phyloP scores from a whole-genome alignment of 2,888 invertebrate genomes.

The Cheilosia urbana region DNA sequence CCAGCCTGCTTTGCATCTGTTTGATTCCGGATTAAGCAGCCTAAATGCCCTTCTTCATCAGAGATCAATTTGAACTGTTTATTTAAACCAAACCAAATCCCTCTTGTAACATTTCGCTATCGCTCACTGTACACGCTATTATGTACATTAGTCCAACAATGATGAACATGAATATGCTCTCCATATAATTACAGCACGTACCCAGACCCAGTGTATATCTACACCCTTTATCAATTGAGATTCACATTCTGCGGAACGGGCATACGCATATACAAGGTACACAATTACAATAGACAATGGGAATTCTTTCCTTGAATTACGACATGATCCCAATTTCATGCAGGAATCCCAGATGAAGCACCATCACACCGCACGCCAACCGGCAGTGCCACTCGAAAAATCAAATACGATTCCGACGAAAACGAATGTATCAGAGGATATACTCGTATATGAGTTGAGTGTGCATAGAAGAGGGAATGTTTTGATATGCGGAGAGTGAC shows the following conservation, averaged over 20 bases:
- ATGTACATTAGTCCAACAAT: slow-evolving; percentile 19
- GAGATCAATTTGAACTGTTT: background rate
- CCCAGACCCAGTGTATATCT: no score
- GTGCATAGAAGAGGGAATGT: slow-evolving; percentile 1
- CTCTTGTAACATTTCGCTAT: background rate
- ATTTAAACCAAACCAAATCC: background rate
- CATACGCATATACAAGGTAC: slow-evolving; percentile 22
- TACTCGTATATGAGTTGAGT: background rate
- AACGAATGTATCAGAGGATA: slow-evolving; percentile 29
- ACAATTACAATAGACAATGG: slow-evolving; percentile 59
- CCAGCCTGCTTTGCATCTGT: no score
- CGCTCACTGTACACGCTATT: background rate
- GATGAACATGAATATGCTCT: slow-evolving; percentile 27
- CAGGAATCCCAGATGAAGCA: slow-evolving; percentile 37
- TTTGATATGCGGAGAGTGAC: slow-evolving; percentile 42
- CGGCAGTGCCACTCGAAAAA: slow-evolving; percentile 47
- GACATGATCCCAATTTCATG: slow-evolving; percentile 62
- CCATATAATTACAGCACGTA: slow-evolving; percentile 5
- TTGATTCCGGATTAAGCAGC: no score
- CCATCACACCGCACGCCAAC: background rate
- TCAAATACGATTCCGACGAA: slow-evolving; percentile 58
- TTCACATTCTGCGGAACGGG: slow-evolving; percentile 34
- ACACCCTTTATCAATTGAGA: slow-evolving; percentile 30
- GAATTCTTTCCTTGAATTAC: slow-evolving; percentile 66
- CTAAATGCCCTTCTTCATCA: no score